Base-by-base conservation (phyloP, 2,888 invertebrate genomes). In the Caenorhabditis afra region DNA sequence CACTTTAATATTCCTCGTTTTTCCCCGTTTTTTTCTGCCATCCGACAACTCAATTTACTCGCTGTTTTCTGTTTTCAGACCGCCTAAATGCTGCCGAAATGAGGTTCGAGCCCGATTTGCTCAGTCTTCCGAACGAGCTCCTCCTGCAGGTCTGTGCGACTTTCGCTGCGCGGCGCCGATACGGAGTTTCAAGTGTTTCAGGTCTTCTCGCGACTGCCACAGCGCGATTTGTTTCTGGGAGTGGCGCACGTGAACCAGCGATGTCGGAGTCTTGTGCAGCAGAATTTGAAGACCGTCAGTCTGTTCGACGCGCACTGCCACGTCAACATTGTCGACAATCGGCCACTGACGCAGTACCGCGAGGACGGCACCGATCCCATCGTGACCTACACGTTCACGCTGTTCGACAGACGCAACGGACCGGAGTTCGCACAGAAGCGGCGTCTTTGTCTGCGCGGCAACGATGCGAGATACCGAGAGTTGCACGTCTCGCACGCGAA, bases 351-450 rank as follows among this genome's bases (percentile, higher is more conserved):
- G 18, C 58, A 45, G 16, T 73, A 71, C 41, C 64, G 74, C 10
- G 57, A 64, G 0, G 79, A 83, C 74, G 81, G 81, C n/a, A 83
- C 81, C 0, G 78, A 83, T 64, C 81, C 83, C 3, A 81, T 83
- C 50, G 74, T 81, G 64, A 66, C 70, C 2, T 83, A 83, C 53
- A 66, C 73, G 18, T 83, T 83, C 53, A 81, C 83, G 7, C 64
- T 83, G 10, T 83, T 73, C 39, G 79, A 83, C 57, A 14, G 58
- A 14, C 10, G 61, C 7, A n/a, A n/a, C n/a, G 52, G 57, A 14
- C 67, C 70, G 23, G 83, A 83, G 59, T 83, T 71, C 59, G 74
- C 71, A 8, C 71, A 71, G 45, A 83, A 79, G 47, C 65, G 73
- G 29, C 71, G 81, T n/a, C 59, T 75, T 1, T 83, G 83, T 44